phyloP scores from a whole-genome alignment of 2,113 vertebrate genomes.

The Bettongia penicillata region DNA sequence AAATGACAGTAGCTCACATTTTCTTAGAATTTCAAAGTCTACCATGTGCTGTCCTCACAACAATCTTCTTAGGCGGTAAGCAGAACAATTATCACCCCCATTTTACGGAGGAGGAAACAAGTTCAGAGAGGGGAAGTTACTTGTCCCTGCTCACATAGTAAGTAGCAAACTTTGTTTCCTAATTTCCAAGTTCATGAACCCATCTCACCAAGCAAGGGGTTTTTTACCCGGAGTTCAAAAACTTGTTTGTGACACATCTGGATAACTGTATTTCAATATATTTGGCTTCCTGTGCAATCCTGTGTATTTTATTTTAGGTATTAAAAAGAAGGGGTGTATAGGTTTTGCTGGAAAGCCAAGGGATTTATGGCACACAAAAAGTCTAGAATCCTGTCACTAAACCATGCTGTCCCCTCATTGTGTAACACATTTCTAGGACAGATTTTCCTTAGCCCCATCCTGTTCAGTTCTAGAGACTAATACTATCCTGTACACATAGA shows the following conservation, averaged over 20 bases:
- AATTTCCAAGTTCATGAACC: not conserved
- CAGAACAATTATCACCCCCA: not conserved
- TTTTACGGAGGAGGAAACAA: not conserved
- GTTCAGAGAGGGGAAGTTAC: not conserved
- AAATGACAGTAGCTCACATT: not conserved
- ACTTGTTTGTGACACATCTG: not conserved
- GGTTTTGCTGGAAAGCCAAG: not conserved
- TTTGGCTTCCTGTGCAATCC: not conserved
- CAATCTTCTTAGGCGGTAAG: not conserved
- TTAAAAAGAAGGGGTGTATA: not conserved
- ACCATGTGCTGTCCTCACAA: not conserved
- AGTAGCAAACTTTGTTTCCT: not conserved
- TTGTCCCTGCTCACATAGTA: not conserved
- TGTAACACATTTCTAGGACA: conserved; percentile 7
- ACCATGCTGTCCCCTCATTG: not conserved
- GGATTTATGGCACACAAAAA: not conserved
- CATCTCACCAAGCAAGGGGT: not conserved
- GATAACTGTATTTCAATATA: not conserved
- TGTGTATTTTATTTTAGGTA: not conserved
- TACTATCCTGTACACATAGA: not conserved
- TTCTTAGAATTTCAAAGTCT: not conserved
- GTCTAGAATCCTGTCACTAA: not conserved
- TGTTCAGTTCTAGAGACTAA: not conserved
- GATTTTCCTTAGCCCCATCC: not conserved
- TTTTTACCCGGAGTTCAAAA: not conserved